phyloP scores from a whole-genome alignment of 2,113 vertebrate genomes.

The cattle (Bos taurus) region DNA sequence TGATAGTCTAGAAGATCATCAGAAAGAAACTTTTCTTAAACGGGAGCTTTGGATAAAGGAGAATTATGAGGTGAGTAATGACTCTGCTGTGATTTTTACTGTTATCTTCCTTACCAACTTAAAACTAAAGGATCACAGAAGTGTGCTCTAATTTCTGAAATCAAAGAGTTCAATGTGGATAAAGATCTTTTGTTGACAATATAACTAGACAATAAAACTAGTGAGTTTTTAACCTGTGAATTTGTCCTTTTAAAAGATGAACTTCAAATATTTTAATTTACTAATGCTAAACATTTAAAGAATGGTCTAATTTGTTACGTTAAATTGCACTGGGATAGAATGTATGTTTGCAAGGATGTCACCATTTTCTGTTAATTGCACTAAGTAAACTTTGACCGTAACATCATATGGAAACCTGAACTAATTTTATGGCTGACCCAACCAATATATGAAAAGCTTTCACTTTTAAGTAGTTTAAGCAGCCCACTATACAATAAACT shows the following conservation, averaged over 20 bases:
- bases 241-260: constrained; percentile 32
- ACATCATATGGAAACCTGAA: not conserved
- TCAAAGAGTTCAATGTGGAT: not conserved
- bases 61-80: constrained; percentile 89
- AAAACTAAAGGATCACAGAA: not conserved
- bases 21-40: constrained; percentile 87
- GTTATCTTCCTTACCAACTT: not conserved
- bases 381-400: not conserved
- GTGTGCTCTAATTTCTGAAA: not conserved
- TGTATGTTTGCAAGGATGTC: not conserved
- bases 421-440: not conserved
- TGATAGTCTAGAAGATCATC: constrained; percentile 91
- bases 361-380: not conserved
- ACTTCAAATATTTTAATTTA: not conserved
- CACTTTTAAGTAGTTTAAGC: not conserved
- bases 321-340: not conserved
- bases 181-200: not conserved
- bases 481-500: not conserved
- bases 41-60: constrained; percentile 92
- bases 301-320: not conserved
- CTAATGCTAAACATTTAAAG: not conserved
- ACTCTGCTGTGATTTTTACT: not conserved
- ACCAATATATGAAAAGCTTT: not conserved
- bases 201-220: too few species aligned
- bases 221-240: not conserved